Base-by-base conservation (phyloP, 1,140 invertebrate genomes). In the Battus philenor region DNA sequence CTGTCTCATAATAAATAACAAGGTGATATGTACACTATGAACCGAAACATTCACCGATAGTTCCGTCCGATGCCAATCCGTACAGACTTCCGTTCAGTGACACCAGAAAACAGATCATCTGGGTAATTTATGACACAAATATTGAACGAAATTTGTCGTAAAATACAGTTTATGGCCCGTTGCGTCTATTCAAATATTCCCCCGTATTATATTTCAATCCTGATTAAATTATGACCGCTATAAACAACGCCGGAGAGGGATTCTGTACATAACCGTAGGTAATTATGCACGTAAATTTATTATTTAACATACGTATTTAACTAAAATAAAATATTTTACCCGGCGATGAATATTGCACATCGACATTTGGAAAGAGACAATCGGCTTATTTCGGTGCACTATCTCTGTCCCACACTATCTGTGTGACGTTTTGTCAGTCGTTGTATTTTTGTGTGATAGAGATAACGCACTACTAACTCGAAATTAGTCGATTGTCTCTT, bases 141-240 rank as follows among this genome's bases (percentile, higher is more conserved):
- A 72, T 67, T 72, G 66, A 56, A 69, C 60, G 51, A 63, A 68
- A 67, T 72, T 68, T 72, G 69, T 72, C 69, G 64, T 72, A 69
- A 72, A 68, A 36, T 54, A 55, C 29, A 24, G 30, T 65, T 69
- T 72, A 72, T 60, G 53, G 51, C 32, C 34, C 11, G 29, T 34
- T 56, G 55, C 64, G 44, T 56, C 60, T 61, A 68, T 68, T 63
- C 52, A 47, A 59, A 59, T 48, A 27, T 60, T 66, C 58, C 36
- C 46, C 22, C 16, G 64, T 54, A 65, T 71, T 65, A 65, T 68
- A 71, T 68, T 71, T 59, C 64, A 63, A 71, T 68, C 54, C 56
- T 65, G 61, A 71, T 71, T 65, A 68, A 71, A 71, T 68, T 65
- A 72, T 69, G 54, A 47, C 44, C 29, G 43, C 45, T 47, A 62